A percentile compares a stretch with the other conserved stretches of the same genome.
phyloP scores from a whole-genome alignment of 2,113 vertebrate genomes.

The Gopherus flavomarginatus region DNA sequence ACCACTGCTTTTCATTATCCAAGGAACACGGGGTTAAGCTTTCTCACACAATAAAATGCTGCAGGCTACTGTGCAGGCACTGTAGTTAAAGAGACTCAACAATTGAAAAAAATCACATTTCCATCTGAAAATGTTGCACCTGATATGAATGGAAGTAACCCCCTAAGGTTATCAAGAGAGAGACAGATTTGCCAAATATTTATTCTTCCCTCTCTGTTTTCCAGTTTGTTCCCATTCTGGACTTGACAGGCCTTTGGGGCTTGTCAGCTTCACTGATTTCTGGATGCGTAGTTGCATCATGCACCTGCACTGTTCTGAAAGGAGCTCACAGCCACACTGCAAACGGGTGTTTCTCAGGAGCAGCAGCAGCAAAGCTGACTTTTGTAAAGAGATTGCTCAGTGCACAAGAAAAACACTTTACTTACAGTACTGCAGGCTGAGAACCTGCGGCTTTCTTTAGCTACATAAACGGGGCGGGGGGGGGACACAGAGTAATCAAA shows the following conservation, averaged over 20 bases:
- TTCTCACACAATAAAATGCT: conserved; percentile 20
- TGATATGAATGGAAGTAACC: background rate
- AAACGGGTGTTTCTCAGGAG: accelerated
- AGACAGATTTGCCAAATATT: background rate
- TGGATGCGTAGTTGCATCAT: background rate
- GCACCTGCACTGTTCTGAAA: background rate
- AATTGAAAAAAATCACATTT: conserved; percentile 16
- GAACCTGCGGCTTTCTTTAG: background rate
- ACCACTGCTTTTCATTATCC: conserved; percentile 11
- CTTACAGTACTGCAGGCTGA: too few relatives aligned
- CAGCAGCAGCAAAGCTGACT: background rate
- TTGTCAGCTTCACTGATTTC: too few relatives aligned
- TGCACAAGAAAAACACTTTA: background rate
- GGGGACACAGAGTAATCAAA: too few relatives aligned
- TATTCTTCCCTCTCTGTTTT: background rate
- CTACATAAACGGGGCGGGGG: background rate
- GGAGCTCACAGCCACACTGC: background rate
- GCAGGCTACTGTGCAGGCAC: background rate
- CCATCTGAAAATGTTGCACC: background rate
- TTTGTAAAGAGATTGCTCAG: background rate
- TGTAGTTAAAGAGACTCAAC: background rate
- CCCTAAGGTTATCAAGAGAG: accelerated
- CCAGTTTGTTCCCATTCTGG: background rate
- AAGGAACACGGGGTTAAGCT: conserved; percentile 48
- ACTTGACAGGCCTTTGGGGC: background rate